Evolutionary conservation across 2,797 vertebrate species (phyloP).

Genomic region (Mormyrus hasselquistii): DNA sequence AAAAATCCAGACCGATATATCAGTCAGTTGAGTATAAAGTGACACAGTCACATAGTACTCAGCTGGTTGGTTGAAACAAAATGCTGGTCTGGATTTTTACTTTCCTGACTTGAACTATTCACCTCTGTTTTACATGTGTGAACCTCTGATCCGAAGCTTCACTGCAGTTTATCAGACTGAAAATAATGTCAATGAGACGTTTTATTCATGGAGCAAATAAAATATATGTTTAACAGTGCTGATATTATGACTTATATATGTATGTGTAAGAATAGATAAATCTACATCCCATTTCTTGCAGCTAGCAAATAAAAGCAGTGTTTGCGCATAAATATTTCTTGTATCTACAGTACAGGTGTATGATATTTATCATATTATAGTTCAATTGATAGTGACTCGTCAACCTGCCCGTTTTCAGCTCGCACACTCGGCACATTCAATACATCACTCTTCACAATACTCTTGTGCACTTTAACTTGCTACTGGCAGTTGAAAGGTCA

Average conservation of each 20-base stretch:
- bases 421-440: neutral
- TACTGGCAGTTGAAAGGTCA: neutral
- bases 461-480: neutral
- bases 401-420: neutral
- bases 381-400: neutral
- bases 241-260: neutral
- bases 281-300: neutral
- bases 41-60: neutral
- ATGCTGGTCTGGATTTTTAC: neutral
- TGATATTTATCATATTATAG: neutral
- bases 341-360: neutral
- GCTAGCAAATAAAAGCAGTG: too few relatives aligned
- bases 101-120: neutral
- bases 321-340: neutral
- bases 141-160: neutral
- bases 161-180: conserved; percentile 4
- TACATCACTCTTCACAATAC: neutral
- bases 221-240: conserved; percentile 3
- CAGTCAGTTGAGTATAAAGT: neutral
- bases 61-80: neutral
- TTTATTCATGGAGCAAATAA: neutral
- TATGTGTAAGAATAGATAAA: neutral
- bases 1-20: neutral
- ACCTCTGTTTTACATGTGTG: neutral
- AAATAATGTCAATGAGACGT: neutral